A percentile compares a stretch with the other conserved stretches of the same genome.
Evolutionary conservation across 2,888 invertebrate genomes (phyloP).

Genomic region (Pheosia tremula): DNA sequence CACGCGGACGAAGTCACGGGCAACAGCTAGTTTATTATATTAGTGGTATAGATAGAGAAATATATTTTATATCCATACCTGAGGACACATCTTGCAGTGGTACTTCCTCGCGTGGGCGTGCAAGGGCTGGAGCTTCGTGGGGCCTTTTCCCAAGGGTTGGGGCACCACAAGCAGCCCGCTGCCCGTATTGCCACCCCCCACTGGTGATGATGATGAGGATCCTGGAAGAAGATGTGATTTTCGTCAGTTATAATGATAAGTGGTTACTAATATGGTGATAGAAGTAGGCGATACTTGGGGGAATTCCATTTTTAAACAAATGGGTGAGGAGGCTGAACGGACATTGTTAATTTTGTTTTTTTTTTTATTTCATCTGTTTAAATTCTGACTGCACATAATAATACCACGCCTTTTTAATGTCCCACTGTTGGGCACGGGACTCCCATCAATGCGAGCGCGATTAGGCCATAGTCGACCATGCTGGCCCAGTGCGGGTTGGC

Average conservation of each 20-base stretch:
- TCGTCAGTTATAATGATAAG: conserved; percentile 6
- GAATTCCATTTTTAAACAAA: no score
- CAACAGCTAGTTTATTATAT: no score
- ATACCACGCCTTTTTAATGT: no score
- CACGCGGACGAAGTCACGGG: no score
- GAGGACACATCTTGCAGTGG: conserved; percentile 98
- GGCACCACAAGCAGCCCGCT: conserved; percentile 92
- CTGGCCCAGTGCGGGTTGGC: no score
- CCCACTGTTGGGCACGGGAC: no score
- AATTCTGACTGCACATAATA: no score
- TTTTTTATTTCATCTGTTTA: no score
- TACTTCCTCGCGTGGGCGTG: conserved; percentile 89
- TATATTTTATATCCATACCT: conserved; percentile 86
- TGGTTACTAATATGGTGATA: not conserved
- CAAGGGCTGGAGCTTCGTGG: conserved; percentile 73
- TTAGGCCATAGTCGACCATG: no score
- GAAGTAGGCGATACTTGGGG: not conserved
- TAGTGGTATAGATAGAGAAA: no score
- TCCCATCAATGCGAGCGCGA: no score
- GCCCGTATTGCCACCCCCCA: conserved; percentile 72
- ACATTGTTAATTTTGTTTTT: no score
- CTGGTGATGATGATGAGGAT: conserved; percentile 78
- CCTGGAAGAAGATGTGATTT: conserved; percentile 60
- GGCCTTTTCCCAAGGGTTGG: conserved; percentile 90
- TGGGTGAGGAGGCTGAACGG: not conserved